Evolutionary conservation across 2,113 vertebrate species (phyloP).

Genomic region (Gnathonemus echidnorhynchus): DNA sequence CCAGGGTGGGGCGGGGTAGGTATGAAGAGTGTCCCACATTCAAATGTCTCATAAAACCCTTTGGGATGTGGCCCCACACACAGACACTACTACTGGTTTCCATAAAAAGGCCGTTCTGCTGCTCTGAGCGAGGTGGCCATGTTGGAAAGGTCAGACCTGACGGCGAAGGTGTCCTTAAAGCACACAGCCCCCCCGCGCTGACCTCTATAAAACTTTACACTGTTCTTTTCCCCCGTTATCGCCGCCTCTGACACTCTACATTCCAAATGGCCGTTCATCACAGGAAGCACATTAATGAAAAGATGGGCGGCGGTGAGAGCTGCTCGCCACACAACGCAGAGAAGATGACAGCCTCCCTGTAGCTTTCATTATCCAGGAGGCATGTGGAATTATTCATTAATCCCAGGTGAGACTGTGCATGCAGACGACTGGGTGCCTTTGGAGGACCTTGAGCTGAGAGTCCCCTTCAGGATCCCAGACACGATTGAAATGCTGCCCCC

Average conservation of each 20-base stretch:
- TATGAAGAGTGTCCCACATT: too few relatives aligned
- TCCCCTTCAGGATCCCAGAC: not conserved
- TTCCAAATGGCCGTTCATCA: not conserved
- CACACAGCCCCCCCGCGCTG: not conserved
- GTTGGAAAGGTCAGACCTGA: not conserved
- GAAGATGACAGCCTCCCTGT: not conserved
- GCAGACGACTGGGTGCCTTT: not conserved
- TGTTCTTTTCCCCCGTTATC: not conserved
- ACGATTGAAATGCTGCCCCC: not conserved
- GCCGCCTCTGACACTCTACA: not conserved
- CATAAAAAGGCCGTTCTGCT: not conserved
- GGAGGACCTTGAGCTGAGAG: not conserved
- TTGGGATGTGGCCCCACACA: not conserved
- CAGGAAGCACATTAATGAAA: not conserved
- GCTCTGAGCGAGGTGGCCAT: not conserved
- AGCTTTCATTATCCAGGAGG: constrained; percentile 9
- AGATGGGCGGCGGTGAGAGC: too few relatives aligned
- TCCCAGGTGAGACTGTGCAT: not conserved
- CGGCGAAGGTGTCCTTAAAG: not conserved
- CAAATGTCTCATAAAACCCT: not conserved
- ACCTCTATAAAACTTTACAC: constrained; percentile 1
- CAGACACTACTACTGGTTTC: not conserved
- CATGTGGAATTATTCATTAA: not conserved
- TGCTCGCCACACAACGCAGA: not conserved
- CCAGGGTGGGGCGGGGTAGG: not conserved